A percentile compares a stretch with the other conserved stretches of the same genome.
Conservation (phyloP, 2,113 vertebrate species). For the Peromyscus californicus region DNA sequence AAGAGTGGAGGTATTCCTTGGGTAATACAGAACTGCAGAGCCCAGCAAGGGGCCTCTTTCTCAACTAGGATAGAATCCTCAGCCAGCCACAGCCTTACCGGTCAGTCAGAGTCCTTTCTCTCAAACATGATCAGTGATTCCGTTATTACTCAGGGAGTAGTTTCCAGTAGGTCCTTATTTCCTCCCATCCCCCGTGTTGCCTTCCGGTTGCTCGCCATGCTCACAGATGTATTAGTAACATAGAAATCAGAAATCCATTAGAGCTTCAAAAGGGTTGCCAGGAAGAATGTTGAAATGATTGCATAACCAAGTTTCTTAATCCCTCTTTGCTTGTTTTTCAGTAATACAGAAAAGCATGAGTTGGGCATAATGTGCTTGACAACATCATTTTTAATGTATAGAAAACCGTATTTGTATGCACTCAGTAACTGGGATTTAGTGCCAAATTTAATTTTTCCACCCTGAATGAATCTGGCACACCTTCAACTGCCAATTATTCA, state of each 20-base stretch:
- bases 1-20: neutral
- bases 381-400: slow-evolving; percentile 65
- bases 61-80: neutral
- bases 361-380: slow-evolving; percentile 41
- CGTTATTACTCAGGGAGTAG: neutral
- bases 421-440: slow-evolving; percentile 53
- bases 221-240: neutral
- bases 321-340: slow-evolving; percentile 36
- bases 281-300: neutral
- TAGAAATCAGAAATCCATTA: neutral
- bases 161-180: neutral
- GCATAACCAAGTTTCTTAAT: neutral
- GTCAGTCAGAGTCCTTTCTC: neutral
- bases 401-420: slow-evolving; percentile 56
- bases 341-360: slow-evolving; percentile 50
- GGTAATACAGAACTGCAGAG: neutral
- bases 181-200: neutral
- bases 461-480: slow-evolving; percentile 54
- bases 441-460: slow-evolving; percentile 73
- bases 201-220: neutral
- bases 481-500: slow-evolving; percentile 63
- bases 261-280: neutral
- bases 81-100: neutral
- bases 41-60: neutral
- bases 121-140: neutral